Conservation (phyloP, 2,888 invertebrate species). For the Cryptocephalus moraei region DNA sequence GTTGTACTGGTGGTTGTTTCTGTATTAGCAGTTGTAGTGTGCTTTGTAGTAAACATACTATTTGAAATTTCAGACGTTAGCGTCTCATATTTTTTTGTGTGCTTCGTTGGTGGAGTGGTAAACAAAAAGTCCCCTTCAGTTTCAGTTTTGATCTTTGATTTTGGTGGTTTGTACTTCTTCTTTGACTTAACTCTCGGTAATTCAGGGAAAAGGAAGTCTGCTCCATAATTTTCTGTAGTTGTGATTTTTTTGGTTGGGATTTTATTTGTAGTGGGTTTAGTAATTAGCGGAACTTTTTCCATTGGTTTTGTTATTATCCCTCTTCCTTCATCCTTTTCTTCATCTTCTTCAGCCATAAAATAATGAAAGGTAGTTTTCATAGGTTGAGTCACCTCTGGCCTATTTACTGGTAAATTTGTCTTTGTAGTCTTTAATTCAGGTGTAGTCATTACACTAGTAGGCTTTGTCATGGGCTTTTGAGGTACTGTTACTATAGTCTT, state of each 20-base stretch:
- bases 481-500: too few relatives aligned
- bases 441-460: too few relatives aligned
- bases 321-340: background rate
- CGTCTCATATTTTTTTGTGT: background rate
- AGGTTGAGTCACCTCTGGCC: slow-evolving; percentile 1
- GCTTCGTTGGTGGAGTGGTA: slow-evolving; percentile 2
- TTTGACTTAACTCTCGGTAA: slow-evolving; percentile 5
- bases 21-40: slow-evolving; percentile 1
- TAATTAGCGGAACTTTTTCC: background rate
- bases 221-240: slow-evolving; percentile 3
- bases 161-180: background rate
- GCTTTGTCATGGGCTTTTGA: too few relatives aligned
- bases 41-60: slow-evolving; percentile 2
- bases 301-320: background rate
- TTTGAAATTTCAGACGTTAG: slow-evolving; percentile 4
- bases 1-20: background rate
- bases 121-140: background rate
- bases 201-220: background rate
- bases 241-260: slow-evolving; percentile 1
- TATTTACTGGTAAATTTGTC: background rate
- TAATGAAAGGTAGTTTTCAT: slow-evolving; percentile 19
- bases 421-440: background rate
- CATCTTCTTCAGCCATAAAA: slow-evolving; percentile 13
- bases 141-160: background rate
- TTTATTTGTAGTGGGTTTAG: slow-evolving; percentile 1